Percentiles rank a stretch among this genome's conserved stretches.
phyloP scores from a whole-genome alignment of 2,113 vertebrate genomes.

The Lepus timidus region DNA sequence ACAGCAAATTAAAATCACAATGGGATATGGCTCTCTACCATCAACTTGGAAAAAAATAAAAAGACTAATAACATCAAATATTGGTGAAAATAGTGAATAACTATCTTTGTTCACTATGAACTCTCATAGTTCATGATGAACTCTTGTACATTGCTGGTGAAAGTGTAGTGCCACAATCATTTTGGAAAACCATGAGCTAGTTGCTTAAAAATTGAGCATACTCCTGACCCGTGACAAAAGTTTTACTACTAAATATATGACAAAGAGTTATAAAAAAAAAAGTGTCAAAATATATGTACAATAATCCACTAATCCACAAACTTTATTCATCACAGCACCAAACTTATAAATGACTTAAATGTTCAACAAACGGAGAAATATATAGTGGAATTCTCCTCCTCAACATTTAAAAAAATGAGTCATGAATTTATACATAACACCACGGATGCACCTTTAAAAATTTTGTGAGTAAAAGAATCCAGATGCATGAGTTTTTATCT shows the following conservation, averaged over 20 bases:
- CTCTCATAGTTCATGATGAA: not conserved
- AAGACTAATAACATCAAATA: not conserved
- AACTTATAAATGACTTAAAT: not conserved
- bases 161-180: not conserved
- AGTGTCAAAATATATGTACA: not conserved
- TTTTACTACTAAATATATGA: not conserved
- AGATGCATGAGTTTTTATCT: not conserved
- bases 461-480: not conserved
- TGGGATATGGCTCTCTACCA: not conserved
- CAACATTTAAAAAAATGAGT: slow-evolving; percentile 6
- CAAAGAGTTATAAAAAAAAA: slow-evolving; percentile 34
- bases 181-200: not conserved
- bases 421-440: not conserved
- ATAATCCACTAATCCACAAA: not conserved
- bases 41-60: not conserved
- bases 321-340: not conserved
- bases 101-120: not conserved
- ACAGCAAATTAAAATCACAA: slow-evolving; percentile 35
- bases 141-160: not conserved
- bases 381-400: not conserved
- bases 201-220: slow-evolving; percentile 10
- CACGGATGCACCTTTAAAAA: not conserved
- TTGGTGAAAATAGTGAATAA: slow-evolving; percentile 1
- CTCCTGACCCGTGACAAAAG: not conserved
- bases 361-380: not conserved